Evolutionary conservation across 2,888 invertebrate species (phyloP), one percentile per base, ranked within the genome.

Genomic region (Dermolepida albohirtum): DNA sequence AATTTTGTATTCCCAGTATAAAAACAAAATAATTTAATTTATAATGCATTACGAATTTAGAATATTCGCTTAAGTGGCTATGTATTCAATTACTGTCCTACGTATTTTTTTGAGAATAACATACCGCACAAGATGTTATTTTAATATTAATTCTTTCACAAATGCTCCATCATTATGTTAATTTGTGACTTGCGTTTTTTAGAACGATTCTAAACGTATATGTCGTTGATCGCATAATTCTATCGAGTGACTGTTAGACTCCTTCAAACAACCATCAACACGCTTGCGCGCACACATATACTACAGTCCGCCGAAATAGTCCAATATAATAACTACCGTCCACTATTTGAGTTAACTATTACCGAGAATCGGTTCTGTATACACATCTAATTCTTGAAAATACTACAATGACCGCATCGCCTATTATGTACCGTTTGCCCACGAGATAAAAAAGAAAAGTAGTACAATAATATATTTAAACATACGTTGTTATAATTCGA

Each of bases 111-210:
- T 8, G 10, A 34, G 34, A 34, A 34, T 10, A 10, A 34, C 34
- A 34, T 10, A 1, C 34, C 6, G 34, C 34, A 34, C 34, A 10
- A 34, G 34, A 8, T 34, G 34, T 34, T 78, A 78, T 78, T 78
- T 77, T 78, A 79, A 78, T 78, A 76, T 78, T 73, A 74, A 75
- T 75, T 74, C 71, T 73, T 73, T 74, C 74, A 75, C 75, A 75
- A 77, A 77, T 76, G 77, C 78, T 77, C 75, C 75, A 77, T 78
- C 77, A 78, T 77, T 78, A 77, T 74, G 74, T 73, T 78, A 77
- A 78, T 78, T 77, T 77, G 77, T 77, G 77, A 75, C 75, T 75
- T 74, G 76, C 76, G 74, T 74, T 75, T 77, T 22, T 75, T 74
- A 12, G 14, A 12, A 14, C 11, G 54, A 39, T 17, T 11, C 40